Percentiles rank a stretch among this genome's conserved stretches.
Evolutionary conservation across 1,140 invertebrate species (phyloP).

Genomic region (Bathynomus jamesi): DNA sequence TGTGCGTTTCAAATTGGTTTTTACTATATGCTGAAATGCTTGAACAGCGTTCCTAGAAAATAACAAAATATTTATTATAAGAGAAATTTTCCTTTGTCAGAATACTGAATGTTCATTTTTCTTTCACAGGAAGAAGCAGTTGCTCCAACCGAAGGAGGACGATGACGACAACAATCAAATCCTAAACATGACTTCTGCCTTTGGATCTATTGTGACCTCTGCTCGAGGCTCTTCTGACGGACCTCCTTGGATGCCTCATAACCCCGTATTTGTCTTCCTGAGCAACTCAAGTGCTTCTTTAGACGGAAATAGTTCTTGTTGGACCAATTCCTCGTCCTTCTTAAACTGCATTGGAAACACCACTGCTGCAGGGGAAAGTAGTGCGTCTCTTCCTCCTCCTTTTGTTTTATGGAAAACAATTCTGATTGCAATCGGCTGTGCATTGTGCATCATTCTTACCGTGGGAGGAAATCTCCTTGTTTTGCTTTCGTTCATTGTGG

Average conservation of each 20-base stretch:
- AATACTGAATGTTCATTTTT: not conserved
- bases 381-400: slow-evolving; percentile 55
- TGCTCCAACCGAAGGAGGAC: not conserved
- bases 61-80: too few relatives aligned
- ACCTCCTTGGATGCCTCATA: not conserved
- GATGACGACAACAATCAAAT: not conserved
- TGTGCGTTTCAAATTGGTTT: too few relatives aligned
- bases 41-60: too few relatives aligned
- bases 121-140: not conserved
- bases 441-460: slow-evolving; percentile 81
- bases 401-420: slow-evolving; percentile 87
- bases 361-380: too few relatives aligned
- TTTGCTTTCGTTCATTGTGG: slow-evolving; percentile 90
- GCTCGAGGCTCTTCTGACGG: not conserved
- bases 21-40: too few relatives aligned
- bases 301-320: not conserved
- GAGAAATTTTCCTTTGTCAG: too few relatives aligned
- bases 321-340: not conserved
- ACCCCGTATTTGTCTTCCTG: not conserved
- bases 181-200: not conserved
- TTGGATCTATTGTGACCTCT: not conserved
- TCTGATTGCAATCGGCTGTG: slow-evolving; percentile 77
- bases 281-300: not conserved
- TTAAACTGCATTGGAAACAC: not conserved
- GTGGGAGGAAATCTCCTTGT: slow-evolving; percentile 94